Base-by-base conservation (phyloP, 2,113 vertebrate genomes). In the Leiothrix lutea region DNA sequence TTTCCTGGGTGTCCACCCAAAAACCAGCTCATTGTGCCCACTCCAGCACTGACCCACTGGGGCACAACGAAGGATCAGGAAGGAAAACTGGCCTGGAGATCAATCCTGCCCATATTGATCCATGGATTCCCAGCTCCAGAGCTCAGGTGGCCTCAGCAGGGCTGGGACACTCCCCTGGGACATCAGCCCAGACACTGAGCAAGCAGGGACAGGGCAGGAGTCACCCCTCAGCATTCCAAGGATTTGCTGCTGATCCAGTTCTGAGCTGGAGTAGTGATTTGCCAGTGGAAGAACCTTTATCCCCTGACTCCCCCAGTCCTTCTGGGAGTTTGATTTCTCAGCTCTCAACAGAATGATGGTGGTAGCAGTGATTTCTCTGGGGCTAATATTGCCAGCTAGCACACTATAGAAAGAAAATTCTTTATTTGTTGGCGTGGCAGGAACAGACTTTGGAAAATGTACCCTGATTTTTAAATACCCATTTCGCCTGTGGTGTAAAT, bases 381-480 rank as follows among this genome's bases (percentile, higher is more conserved):
- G 79, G 90, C 75, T 90, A 80, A 9, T 74, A 78, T 78, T 92
- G 91, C 92, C 85, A 93, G 71, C 80, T 92, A 78, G 81, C 88
- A 33, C 72, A 33, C 64, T 81, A 22, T 67, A 57, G 88, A 79
- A 88, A 80, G 71, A 64, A 88, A 74, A 94, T 53, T 15, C 64
- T 74, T 86, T 54, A 86, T 91, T 79, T 85, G 81, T 79, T 86
- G 45, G 70, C 28, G 5, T 85, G 81, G 83, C 80, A 92, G 81
- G 74, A 96, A 89, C 86, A 93, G 88, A 66, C 86, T 95, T 91
- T 67, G 56, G 45, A 73, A 94, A 94, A 86, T 91, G 86, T 80
- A 94, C 61, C 84, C 94, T 93, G 90, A 25, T 95, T 96, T 94
- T 97, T 95, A 97, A 97, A 96, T 97, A 96, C 96, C 84, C 95